Evolutionary conservation across 2,113 vertebrate genomes (phyloP), one percentile per base, ranked within the genome.

Genomic region (Myxocyprinus asiaticus): DNA sequence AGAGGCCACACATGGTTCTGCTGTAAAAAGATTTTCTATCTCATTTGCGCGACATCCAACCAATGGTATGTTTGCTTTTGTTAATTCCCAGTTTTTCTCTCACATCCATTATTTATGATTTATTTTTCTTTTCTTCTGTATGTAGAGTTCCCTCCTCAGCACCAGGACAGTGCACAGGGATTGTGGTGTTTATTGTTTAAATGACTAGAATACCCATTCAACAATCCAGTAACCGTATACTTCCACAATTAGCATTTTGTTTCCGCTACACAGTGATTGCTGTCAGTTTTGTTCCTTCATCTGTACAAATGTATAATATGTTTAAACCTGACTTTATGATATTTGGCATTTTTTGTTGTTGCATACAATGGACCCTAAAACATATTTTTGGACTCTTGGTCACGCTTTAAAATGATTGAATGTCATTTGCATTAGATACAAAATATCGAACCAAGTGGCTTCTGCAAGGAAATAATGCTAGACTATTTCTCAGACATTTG

Each of bases 21-120:
- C 95, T 95, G 95, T 95, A 92, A 96, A 96, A 96, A 94, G 95
- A 89, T 96, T 96, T 96, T 96, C 95, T 96, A 95, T 96, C 95
- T 96, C 95, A 95, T 96, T 96, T 96, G 95, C 95, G 94, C 94
- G 95, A 95, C 95, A 96, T 94, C 95, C 95, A 94, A 96, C 95
- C 94, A 96, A 96, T 96, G 95, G 95, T 96, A 96, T 91, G 95
- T 96, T 95, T 95, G 92, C 88, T 93, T 95, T 96, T 91, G 90
- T 96, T 94, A 89, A 94, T 93, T 95, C 88, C 92, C 90, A 81
- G 65, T 64, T 51, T 9, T 56, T 12, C 62, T 47, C 73, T 58
- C 75, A 44, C 48, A 33, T 76, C 92, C 90, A 90, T 88, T 91
- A 90, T 88, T 17, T 89, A 91, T 91, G 91, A 86, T 89, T 86